phyloP scores from a whole-genome alignment of 2,113 vertebrate genomes.

The Lagopus leucura region DNA sequence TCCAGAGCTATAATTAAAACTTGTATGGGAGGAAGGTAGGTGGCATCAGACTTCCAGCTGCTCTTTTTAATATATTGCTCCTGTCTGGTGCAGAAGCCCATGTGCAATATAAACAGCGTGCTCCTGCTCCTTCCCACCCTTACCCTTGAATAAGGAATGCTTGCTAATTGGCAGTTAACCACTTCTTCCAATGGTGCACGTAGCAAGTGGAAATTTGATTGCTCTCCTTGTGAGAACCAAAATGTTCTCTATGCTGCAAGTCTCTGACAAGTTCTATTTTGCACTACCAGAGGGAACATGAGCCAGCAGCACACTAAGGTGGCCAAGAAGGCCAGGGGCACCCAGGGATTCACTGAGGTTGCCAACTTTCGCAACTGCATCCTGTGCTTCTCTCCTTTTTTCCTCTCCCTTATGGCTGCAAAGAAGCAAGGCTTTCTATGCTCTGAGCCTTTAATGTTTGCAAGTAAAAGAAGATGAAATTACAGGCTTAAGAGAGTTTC shows the following conservation, averaged over 20 bases:
- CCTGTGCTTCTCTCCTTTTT: rapidly evolving
- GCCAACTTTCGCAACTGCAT: neutral
- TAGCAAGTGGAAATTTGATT: neutral
- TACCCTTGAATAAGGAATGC: neutral
- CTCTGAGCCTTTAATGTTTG: neutral
- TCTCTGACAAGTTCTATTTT: neutral
- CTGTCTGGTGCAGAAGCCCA: neutral
- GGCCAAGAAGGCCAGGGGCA: neutral
- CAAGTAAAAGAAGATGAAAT: neutral
- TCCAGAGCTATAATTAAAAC: slow-evolving; percentile 65
- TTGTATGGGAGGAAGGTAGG: slow-evolving; percentile 43
- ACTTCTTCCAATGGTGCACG: neutral
- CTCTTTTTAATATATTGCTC: slow-evolving; percentile 17
- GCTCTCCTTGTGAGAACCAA: neutral
- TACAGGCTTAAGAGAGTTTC: neutral
- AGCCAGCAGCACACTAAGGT: no score
- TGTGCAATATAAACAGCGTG: rapidly evolving
- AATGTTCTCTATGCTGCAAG: neutral
- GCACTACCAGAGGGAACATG: neutral
- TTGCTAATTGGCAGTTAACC: neutral
- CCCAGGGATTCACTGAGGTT: rapidly evolving
- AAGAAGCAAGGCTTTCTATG: neutral
- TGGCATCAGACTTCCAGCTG: slow-evolving; percentile 45
- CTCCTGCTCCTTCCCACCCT: neutral
- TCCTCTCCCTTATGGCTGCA: neutral